These are phyloP conservation scores for Macrotus californicus DNA, from an alignment of 2,113 vertebrate species.

Conservation along the genomic window DNA sequence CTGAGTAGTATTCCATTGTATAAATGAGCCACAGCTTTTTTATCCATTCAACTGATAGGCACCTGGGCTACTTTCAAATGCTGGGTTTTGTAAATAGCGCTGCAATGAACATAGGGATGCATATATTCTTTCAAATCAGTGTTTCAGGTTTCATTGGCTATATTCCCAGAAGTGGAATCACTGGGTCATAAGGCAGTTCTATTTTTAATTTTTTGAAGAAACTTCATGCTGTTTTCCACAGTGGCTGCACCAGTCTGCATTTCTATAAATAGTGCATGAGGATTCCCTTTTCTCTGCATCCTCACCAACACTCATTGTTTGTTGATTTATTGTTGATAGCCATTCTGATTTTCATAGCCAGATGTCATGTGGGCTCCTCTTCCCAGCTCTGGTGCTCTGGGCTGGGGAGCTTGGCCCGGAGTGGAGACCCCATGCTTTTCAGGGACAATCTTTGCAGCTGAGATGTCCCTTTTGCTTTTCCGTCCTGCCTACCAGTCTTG, in stretches of 20 bases:
- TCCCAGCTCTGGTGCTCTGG: no score
- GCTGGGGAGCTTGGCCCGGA: no score
- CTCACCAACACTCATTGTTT: background rate
- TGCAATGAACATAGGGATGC: background rate
- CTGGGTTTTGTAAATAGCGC: background rate
- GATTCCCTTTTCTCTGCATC: background rate
- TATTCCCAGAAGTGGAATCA: background rate
- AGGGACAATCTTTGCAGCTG: no score
- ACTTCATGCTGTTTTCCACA: background rate
- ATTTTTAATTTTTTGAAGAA: background rate
- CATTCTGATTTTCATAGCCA: background rate
- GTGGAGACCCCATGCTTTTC: no score
- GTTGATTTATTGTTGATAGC: background rate
- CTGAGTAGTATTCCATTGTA: background rate
- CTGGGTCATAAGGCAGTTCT: background rate
- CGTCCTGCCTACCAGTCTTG: no score
- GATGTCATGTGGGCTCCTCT: no score
- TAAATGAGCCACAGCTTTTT: background rate
- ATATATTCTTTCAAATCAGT: background rate
- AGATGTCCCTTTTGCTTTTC: no score
- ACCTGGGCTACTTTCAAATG: background rate
- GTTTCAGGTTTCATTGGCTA: background rate
- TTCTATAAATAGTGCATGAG: background rate
- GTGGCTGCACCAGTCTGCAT: background rate
- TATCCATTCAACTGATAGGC: background rate